These are phyloP conservation scores for Stylophora pistillata DNA, from an alignment of 64 coral and sea anemone species.

Conservation along the genomic window DNA sequence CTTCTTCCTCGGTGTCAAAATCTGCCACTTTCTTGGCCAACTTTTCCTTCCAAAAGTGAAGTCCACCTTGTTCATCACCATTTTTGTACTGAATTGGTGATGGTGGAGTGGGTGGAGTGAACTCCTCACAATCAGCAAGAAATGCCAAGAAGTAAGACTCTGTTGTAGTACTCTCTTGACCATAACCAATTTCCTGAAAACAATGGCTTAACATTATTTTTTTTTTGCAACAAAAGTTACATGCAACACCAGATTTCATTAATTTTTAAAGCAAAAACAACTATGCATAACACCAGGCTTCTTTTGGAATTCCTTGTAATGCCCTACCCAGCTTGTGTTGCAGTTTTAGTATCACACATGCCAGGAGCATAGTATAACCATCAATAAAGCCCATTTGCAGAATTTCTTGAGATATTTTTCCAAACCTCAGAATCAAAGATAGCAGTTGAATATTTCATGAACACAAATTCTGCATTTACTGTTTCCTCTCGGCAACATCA, in stretches of 20 bases:
- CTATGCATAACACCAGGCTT: too few relatives aligned
- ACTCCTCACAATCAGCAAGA: background rate
- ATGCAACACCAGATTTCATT: background rate
- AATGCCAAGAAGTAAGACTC: background rate
- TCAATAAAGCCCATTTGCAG: too few relatives aligned
- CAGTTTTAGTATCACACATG: too few relatives aligned
- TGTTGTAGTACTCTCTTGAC: background rate
- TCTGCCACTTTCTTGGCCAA: background rate
- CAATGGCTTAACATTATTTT: background rate
- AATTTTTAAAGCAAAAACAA: too few relatives aligned
- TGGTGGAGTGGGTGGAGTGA: background rate
- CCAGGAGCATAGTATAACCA: too few relatives aligned
- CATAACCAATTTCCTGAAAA: constrained; percentile 5
- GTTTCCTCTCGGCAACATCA: too few relatives aligned
- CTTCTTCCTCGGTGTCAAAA: background rate
- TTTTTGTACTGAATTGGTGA: background rate
- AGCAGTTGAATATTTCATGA: too few relatives aligned
- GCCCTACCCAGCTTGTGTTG: too few relatives aligned
- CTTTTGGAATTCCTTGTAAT: too few relatives aligned
- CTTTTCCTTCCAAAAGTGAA: background rate
- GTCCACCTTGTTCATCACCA: background rate
- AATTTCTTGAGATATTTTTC: too few relatives aligned
- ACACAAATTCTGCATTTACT: too few relatives aligned
- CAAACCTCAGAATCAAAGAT: too few relatives aligned
- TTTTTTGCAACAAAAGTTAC: background rate